Percentiles rank a stretch among this genome's conserved stretches.
Evolutionary conservation across 2,113 vertebrate species (phyloP).

Genomic region (Aldabrachelys gigantea): DNA sequence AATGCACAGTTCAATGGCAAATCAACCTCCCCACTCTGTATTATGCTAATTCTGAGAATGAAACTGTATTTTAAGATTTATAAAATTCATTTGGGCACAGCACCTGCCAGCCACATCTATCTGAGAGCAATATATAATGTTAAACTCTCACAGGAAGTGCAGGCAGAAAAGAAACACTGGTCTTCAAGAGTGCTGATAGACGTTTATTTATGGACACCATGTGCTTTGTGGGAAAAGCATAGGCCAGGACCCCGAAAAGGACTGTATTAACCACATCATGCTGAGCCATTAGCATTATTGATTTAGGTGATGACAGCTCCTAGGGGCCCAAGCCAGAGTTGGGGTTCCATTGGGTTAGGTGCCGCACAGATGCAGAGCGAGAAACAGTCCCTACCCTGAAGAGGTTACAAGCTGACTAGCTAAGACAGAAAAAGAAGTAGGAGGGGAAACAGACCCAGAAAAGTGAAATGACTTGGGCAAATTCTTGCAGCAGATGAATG

Average conservation of each 20-base stretch:
- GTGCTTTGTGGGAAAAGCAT: not conserved
- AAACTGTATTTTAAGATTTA: constrained; percentile 6
- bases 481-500: not conserved
- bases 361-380: not conserved
- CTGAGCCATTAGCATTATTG: not conserved
- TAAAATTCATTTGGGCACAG: constrained; percentile 27
- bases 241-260: not conserved
- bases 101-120: not conserved
- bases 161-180: not conserved
- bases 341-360: not conserved
- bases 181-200: not conserved
- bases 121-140: constrained; percentile 18
- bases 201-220: not conserved
- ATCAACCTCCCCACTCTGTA: constrained; percentile 8
- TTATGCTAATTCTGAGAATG: constrained; percentile 15
- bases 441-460: accelerated
- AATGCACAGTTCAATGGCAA: not conserved
- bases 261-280: not conserved
- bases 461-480: not conserved
- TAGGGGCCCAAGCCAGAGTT: not conserved
- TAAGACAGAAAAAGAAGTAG: not conserved
- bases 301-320: not conserved
- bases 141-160: constrained; percentile 32
- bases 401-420: not conserved
- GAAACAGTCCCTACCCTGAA: not conserved